Evolutionary conservation across 2,113 vertebrate species (phyloP).

Genomic region (Rhagologus leucostigma): DNA sequence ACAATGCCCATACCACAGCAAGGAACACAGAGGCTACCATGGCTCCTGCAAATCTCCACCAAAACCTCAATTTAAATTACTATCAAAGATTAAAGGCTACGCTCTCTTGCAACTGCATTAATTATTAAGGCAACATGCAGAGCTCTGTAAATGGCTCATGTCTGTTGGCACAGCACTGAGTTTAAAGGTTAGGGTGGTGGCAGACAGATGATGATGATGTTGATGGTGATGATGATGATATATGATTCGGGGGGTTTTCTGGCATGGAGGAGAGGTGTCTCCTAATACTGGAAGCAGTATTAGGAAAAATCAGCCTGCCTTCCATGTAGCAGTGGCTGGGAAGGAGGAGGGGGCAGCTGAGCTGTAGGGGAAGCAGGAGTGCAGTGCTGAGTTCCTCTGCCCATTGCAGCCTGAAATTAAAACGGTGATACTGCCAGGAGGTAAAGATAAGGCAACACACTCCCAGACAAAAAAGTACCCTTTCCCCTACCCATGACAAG

Average conservation of each 20-base stretch:
- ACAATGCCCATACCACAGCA: neutral
- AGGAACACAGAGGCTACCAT: accelerated
- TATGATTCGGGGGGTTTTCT: neutral
- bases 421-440: neutral
- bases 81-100: neutral
- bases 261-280: neutral
- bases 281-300: neutral
- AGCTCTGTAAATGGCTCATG: conserved; percentile 48
- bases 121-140: conserved; percentile 42
- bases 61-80: neutral
- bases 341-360: neutral
- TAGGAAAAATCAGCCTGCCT: neutral
- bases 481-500: neutral
- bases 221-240: neutral
- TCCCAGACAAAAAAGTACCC: neutral
- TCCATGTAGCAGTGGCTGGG: neutral
- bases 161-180: neutral
- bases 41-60: neutral
- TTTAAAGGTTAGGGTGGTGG: neutral
- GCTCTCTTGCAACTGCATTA: neutral
- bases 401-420: neutral
- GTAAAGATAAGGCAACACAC: neutral
- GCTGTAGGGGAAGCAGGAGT: neutral
- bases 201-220: neutral
- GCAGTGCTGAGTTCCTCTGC: neutral